These are phyloP conservation scores for Cavia aperea DNA, from an alignment of 2,113 vertebrate species.

Conservation along the genomic window DNA sequence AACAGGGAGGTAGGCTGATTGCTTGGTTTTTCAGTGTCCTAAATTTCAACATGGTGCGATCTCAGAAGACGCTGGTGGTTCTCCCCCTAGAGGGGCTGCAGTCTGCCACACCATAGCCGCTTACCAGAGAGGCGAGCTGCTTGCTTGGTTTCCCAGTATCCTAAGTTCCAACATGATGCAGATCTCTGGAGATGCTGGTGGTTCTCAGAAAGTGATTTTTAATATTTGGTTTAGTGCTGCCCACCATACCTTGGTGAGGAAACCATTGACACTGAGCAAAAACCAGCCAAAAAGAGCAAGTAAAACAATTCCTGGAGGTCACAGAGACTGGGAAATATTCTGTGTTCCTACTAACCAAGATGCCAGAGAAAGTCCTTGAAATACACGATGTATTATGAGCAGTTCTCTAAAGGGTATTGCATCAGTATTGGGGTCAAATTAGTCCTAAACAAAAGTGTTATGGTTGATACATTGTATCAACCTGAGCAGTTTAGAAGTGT, in stretches of 20 bases:
- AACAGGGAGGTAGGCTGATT: too few relatives aligned
- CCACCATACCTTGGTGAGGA: not conserved
- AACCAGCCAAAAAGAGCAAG: not conserved
- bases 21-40: too few relatives aligned
- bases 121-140: too few relatives aligned
- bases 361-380: not conserved
- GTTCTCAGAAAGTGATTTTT: not conserved
- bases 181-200: too few relatives aligned
- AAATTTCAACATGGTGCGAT: too few relatives aligned
- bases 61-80: too few relatives aligned
- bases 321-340: not conserved
- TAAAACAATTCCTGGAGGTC: not conserved
- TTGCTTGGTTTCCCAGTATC: too few relatives aligned
- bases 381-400: not conserved
- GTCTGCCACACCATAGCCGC: too few relatives aligned
- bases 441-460: not conserved
- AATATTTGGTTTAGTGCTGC: not conserved
- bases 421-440: not conserved
- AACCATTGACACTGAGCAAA: not conserved
- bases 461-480: too few relatives aligned
- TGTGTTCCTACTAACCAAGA: not conserved
- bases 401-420: not conserved
- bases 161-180: too few relatives aligned
- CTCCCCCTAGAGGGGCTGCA: too few relatives aligned
- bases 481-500: too few relatives aligned